A percentile compares a stretch with the other conserved stretches of the same genome.
Evolutionary conservation across 1,140 invertebrate species (phyloP).

Genomic region (Hesperophylax magnus): DNA sequence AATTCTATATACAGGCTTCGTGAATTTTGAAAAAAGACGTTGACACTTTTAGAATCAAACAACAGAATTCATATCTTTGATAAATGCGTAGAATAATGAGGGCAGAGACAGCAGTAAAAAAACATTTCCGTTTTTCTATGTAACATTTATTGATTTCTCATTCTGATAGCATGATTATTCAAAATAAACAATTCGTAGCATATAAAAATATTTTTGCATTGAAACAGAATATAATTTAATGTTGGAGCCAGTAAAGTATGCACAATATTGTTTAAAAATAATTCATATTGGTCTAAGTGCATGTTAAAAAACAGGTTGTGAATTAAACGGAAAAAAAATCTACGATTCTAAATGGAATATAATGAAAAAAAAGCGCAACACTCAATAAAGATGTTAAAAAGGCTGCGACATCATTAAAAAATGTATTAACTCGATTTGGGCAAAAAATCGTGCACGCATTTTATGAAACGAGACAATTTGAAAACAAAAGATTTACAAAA

Average conservation of each 20-base stretch:
- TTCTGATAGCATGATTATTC: neutral
- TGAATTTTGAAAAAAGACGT: too few species aligned
- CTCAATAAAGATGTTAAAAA: neutral
- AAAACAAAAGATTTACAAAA: neutral
- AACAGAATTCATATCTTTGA: too few species aligned
- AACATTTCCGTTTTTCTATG: conserved; percentile 4
- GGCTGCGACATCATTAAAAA: neutral
- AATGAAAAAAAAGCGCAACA: conserved; percentile 9
- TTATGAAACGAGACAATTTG: conserved; percentile 27
- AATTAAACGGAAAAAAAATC: conserved; percentile 21
- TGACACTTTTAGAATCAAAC: too few species aligned
- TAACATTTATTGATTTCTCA: conserved; percentile 24
- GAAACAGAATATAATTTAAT: neutral
- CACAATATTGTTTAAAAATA: neutral
- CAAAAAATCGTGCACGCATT: conserved; percentile 10
- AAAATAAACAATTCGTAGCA: neutral
- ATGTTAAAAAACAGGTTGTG: neutral
- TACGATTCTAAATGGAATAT: conserved; percentile 28
- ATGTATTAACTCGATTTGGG: neutral
- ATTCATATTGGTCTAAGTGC: neutral
- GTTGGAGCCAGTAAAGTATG: too few species aligned
- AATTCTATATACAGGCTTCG: too few species aligned
- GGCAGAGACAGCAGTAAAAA: neutral
- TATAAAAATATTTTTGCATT: conserved; percentile 14
- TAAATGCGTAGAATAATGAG: too few species aligned